Evolutionary conservation across 1,140 invertebrate species (phyloP).

Genomic region (Thalassaphorura encarpata): DNA sequence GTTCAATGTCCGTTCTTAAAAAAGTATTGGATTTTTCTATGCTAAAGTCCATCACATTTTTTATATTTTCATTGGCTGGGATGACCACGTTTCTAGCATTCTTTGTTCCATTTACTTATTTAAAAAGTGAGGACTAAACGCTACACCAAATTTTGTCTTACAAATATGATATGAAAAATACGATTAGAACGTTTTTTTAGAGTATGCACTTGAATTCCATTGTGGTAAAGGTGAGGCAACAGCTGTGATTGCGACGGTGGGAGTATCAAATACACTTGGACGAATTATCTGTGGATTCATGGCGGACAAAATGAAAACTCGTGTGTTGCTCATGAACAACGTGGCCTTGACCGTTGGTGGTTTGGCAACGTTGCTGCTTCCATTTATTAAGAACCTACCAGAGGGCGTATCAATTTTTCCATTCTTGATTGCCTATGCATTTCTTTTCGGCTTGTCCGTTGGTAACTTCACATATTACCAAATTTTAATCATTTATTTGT

Average conservation of each 20-base stretch:
- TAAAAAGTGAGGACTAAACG: conserved; percentile 46
- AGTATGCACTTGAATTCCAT: too few species aligned
- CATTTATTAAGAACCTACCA: conserved; percentile 50
- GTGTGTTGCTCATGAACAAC: conserved; percentile 76
- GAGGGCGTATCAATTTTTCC: too few species aligned
- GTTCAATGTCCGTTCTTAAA: conserved; percentile 43
- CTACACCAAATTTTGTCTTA: background rate
- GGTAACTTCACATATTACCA: conserved; percentile 60
- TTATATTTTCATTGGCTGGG: conserved; percentile 75
- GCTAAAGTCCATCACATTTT: conserved; percentile 74
- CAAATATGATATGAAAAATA: background rate
- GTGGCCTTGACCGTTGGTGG: conserved; percentile 69
- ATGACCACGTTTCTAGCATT: conserved; percentile 92
- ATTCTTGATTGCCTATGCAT: conserved; percentile 75
- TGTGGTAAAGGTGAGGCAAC: conserved; percentile 49
- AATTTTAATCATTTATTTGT: too few species aligned
- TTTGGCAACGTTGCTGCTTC: conserved; percentile 68
- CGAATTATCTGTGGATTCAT: conserved; percentile 70
- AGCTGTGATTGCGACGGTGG: conserved; percentile 72
- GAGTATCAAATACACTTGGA: conserved; percentile 80
- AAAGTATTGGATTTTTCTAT: conserved; percentile 80
- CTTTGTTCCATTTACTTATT: conserved; percentile 87
- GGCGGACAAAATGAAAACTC: conserved; percentile 66
- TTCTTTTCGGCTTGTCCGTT: conserved; percentile 76
- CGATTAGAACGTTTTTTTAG: conserved; percentile 39